Evolutionary conservation across 2,888 invertebrate species (phyloP).

Genomic region (Sphecodes monilicornis): DNA sequence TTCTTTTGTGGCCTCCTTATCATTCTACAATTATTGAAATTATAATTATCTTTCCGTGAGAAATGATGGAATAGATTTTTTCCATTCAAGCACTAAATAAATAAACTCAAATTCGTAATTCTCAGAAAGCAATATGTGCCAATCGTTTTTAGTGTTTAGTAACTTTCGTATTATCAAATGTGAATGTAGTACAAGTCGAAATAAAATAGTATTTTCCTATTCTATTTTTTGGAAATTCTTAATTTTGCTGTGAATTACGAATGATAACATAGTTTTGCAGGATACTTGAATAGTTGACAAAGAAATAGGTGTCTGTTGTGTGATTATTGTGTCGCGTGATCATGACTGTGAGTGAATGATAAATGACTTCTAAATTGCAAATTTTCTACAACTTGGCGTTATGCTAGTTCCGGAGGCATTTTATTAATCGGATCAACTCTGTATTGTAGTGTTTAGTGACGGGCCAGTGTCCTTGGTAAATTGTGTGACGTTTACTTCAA

Average conservation of each 20-base stretch:
- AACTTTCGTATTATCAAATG: too few species aligned
- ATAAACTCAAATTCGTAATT: not conserved
- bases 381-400: not conserved
- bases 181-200: too few species aligned
- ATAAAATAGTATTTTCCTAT: not conserved
- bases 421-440: not conserved
- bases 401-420: not conserved
- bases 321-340: not conserved
- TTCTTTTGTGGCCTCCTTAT: too few species aligned
- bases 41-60: too few species aligned
- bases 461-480: not conserved
- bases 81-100: too few species aligned
- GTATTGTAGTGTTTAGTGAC: slow-evolving; percentile 2
- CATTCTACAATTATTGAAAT: too few species aligned
- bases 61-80: too few species aligned
- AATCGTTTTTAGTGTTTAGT: not conserved
- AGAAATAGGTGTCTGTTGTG: not conserved
- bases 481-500: not conserved
- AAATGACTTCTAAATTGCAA: not conserved
- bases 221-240: not conserved
- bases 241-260: not conserved
- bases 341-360: not conserved
- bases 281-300: not conserved
- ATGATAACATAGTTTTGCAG: not conserved
- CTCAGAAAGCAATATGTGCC: not conserved